A percentile compares a stretch with the other conserved stretches of the same genome.
Evolutionary conservation across 2,113 vertebrate genomes (phyloP).

Genomic region (Equus quagga): DNA sequence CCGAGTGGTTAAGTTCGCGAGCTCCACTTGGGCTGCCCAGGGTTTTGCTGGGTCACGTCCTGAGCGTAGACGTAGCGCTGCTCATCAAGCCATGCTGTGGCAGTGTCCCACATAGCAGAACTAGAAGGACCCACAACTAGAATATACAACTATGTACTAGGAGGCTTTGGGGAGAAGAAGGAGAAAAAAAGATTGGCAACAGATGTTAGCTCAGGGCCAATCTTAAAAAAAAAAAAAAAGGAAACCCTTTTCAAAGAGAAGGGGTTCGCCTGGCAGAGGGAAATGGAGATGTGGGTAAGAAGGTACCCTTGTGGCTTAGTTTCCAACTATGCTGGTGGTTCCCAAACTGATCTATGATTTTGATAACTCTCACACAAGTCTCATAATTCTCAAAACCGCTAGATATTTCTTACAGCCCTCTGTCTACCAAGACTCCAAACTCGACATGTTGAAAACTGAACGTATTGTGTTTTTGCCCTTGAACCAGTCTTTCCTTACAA

Average conservation of each 20-base stretch:
- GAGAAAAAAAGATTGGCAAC: too few relatives aligned
- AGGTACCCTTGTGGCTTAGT: background rate
- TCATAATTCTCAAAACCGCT: conserved; percentile 6
- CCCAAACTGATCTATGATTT: background rate
- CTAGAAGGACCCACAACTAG: too few relatives aligned
- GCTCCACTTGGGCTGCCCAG: too few relatives aligned
- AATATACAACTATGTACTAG: too few relatives aligned
- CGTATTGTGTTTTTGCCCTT: background rate
- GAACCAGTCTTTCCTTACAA: background rate
- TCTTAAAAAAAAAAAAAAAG: background rate
- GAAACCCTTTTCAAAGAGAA: background rate
- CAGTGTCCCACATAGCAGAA: too few relatives aligned
- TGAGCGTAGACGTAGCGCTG: too few relatives aligned
- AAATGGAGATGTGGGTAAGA: background rate
- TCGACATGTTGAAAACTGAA: background rate
- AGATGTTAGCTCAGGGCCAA: too few relatives aligned
- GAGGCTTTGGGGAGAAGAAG: too few relatives aligned
- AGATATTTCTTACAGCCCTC: background rate
- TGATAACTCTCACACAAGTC: background rate
- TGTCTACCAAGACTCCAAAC: background rate
- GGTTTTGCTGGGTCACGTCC: too few relatives aligned
- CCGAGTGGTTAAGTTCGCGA: too few relatives aligned
- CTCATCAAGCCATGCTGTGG: too few relatives aligned
- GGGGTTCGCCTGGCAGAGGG: background rate
- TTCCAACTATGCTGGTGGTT: background rate